Conservation (phyloP, 2,797 vertebrate genomes). For the Etheostoma perlongum region DNA sequence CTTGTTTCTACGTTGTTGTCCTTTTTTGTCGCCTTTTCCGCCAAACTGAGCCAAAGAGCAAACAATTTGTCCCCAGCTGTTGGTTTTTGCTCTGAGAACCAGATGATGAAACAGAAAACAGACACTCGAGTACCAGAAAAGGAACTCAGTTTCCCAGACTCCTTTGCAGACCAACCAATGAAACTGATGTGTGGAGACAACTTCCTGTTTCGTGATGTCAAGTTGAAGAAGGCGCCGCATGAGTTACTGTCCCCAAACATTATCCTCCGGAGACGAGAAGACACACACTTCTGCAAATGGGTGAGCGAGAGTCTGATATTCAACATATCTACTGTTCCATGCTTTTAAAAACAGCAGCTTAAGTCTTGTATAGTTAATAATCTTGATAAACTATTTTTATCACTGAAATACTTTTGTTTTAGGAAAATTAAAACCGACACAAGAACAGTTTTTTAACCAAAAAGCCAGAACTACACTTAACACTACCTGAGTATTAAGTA, state of each 20-base stretch:
- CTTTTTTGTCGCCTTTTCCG: too few relatives aligned
- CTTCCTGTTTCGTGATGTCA: constrained; percentile 78
- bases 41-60: neutral
- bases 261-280: constrained; percentile 47
- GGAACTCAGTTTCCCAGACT: constrained; percentile 75
- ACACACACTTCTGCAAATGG: constrained; percentile 73
- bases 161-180: constrained; percentile 76
- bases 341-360: neutral
- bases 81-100: constrained; percentile 15
- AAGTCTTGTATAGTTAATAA: neutral
- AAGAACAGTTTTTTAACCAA: too few relatives aligned
- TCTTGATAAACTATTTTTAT: neutral
- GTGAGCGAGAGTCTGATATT: constrained; percentile 61
- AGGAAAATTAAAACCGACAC: too few relatives aligned
- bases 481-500: too few relatives aligned
- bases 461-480: too few relatives aligned
- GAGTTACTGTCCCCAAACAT: constrained; percentile 64
- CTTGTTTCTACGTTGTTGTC: too few relatives aligned
- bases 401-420: too few relatives aligned
- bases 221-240: constrained; percentile 59
- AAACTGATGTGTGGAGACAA: constrained; percentile 67
- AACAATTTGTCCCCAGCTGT: constrained; percentile 22
- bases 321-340: neutral
- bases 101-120: constrained; percentile 41
- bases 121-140: constrained; percentile 7